Percentiles rank a stretch among this genome's conserved stretches.
phyloP scores from a whole-genome alignment of 2,113 vertebrate genomes.

The Chlorodrepanis virens region DNA sequence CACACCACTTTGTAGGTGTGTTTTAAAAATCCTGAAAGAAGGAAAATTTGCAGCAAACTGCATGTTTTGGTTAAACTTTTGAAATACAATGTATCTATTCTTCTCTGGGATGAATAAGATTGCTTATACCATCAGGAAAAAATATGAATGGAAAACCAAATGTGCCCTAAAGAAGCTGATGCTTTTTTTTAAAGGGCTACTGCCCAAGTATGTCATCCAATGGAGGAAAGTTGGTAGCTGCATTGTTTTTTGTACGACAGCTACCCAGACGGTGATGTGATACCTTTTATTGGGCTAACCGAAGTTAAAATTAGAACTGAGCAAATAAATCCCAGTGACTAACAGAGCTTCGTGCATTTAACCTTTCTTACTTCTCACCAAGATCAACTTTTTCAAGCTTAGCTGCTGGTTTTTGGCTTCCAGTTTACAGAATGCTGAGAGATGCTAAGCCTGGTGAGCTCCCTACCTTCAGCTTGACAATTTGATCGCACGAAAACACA shows the following conservation, averaged over 20 bases:
- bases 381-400: background rate
- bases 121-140: constrained; percentile 39
- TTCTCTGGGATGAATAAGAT: background rate
- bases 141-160: constrained; percentile 52
- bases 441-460: background rate
- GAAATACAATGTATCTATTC: constrained; percentile 31
- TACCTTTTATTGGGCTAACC: constrained; percentile 56
- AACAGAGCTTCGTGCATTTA: background rate
- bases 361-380: constrained; percentile 22
- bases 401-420: background rate
- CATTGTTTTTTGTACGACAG: constrained; percentile 44
- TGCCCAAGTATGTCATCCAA: constrained; percentile 62
- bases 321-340: constrained; percentile 41
- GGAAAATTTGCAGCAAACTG: background rate
- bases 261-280: constrained; percentile 59
- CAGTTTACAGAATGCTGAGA: background rate
- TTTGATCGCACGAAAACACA: background rate
- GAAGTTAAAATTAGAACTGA: constrained; percentile 57
- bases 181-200: constrained; percentile 25
- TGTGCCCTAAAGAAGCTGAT: background rate
- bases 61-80: constrained; percentile 5
- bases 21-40: background rate
- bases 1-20: background rate
- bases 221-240: constrained; percentile 43
- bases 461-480: background rate